These are phyloP conservation scores for Lerema accius DNA, from an alignment of 1,140 invertebrate species.

Conservation along the genomic window DNA sequence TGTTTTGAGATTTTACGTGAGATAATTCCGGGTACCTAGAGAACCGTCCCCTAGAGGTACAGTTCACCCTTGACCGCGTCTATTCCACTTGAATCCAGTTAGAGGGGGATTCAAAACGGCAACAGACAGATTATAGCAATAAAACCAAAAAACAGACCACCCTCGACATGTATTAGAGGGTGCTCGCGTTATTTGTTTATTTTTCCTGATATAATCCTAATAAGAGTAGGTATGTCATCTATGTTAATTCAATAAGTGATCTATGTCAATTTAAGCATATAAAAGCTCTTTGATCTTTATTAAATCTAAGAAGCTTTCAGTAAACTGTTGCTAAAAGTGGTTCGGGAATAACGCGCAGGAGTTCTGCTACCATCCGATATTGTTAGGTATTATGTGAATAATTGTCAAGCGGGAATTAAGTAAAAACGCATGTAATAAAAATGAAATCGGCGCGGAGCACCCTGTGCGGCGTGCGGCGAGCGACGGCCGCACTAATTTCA, in stretches of 20 bases:
- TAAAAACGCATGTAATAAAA: no score
- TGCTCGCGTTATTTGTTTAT: constrained; percentile 13
- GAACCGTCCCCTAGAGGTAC: background rate
- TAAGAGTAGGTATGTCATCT: no score
- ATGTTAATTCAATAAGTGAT: no score
- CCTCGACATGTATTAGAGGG: constrained; percentile 37
- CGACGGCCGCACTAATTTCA: background rate
- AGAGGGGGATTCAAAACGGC: constrained; percentile 39
- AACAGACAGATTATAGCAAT: constrained; percentile 38
- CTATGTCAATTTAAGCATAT: no score
- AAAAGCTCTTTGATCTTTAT: no score
- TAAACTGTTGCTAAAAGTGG: no score
- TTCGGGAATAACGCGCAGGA: no score
- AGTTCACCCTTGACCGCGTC: constrained; percentile 13
- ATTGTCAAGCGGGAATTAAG: background rate
- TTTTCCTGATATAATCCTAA: no score
- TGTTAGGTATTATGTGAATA: background rate
- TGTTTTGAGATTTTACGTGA: no score
- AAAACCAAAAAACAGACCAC: constrained; percentile 46
- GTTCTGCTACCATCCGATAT: background rate
- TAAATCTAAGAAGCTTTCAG: no score
- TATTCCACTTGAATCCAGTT: constrained; percentile 28
- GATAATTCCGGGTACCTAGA: no score
- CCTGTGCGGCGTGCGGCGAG: background rate
- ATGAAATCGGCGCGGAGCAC: background rate